A percentile compares a stretch with the other conserved stretches of the same genome.
Conservation (phyloP, 2,113 vertebrate genomes). For the Lampris incognitus region DNA sequence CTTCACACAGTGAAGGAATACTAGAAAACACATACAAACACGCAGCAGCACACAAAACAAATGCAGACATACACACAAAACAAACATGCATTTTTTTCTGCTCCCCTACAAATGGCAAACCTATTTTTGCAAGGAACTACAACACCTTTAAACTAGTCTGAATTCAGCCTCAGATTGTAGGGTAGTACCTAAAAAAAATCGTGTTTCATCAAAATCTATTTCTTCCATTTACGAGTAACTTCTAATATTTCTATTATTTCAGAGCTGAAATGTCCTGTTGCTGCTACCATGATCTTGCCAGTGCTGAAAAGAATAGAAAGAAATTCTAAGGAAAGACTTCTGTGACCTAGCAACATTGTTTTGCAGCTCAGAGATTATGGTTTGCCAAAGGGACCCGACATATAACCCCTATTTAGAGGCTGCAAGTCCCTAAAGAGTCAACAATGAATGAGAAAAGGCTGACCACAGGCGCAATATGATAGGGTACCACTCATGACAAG, state of each 20-base stretch:
- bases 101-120: conserved; percentile 19
- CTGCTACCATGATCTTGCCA: conserved; percentile 31
- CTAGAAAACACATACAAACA: conserved; percentile 22
- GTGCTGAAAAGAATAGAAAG: conserved; percentile 29
- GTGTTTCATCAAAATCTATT: conserved; percentile 2
- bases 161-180: neutral
- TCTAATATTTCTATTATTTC: conserved; percentile 5
- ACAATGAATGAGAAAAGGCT: neutral
- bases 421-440: conserved; percentile 5
- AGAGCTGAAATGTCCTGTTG: conserved; percentile 20
- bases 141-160: conserved; percentile 16
- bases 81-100: conserved; percentile 31
- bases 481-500: neutral
- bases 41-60: neutral
- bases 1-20: conserved; percentile 41
- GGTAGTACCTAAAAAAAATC: neutral
- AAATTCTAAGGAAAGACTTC: conserved; percentile 23
- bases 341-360: conserved; percentile 31
- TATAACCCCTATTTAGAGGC: conserved; percentile 36
- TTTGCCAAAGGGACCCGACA: conserved; percentile 22
- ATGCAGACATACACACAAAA: conserved; percentile 5
- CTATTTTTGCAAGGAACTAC: conserved; percentile 42
- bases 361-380: conserved; percentile 1
- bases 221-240: conserved; percentile 19
- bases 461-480: neutral